phyloP scores from a whole-genome alignment of 2,888 invertebrate species.

The Zygothrica quintamaculata region DNA sequence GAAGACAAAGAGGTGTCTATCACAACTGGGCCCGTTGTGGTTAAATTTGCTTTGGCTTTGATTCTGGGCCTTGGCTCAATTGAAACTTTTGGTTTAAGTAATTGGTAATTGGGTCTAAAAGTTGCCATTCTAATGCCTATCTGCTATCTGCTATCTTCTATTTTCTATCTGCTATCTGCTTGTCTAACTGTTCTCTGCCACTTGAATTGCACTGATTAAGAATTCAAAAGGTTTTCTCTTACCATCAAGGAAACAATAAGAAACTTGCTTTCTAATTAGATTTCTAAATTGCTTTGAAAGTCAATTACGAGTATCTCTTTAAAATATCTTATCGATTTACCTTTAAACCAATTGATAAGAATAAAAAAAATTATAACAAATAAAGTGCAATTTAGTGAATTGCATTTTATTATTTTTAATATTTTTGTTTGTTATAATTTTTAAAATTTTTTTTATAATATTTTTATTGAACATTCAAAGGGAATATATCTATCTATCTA shows the following conservation, averaged over 20 bases:
- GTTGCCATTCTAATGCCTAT: conserved; percentile 9
- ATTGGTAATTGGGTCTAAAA: conserved; percentile 17
- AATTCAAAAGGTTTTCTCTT: conserved; percentile 26
- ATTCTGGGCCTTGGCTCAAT: not conserved
- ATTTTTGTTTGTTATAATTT: too few species aligned
- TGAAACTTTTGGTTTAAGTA: not conserved
- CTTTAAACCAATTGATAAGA: too few species aligned
- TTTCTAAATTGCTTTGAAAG: not conserved
- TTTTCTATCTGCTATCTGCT: not conserved
- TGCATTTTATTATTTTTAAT: too few species aligned
- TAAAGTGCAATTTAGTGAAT: too few species aligned
- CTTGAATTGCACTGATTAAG: conserved; percentile 39
- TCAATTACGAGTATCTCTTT: not conserved
- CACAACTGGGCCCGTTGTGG: not conserved
- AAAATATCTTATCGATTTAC: too few species aligned
- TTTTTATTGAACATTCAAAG: too few species aligned
- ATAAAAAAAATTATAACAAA: too few species aligned
- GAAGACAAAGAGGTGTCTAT: conserved; percentile 1
- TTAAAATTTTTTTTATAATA: too few species aligned
- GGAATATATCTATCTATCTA: too few species aligned
- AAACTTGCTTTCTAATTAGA: not conserved
- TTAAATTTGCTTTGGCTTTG: conserved; percentile 9
- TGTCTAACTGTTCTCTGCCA: too few species aligned
- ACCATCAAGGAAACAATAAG: too few species aligned
- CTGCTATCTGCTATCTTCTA: too few species aligned